Evolutionary conservation across 2,888 invertebrate genomes (phyloP).

Genomic region (Poecilobothrus nobilitatus): DNA sequence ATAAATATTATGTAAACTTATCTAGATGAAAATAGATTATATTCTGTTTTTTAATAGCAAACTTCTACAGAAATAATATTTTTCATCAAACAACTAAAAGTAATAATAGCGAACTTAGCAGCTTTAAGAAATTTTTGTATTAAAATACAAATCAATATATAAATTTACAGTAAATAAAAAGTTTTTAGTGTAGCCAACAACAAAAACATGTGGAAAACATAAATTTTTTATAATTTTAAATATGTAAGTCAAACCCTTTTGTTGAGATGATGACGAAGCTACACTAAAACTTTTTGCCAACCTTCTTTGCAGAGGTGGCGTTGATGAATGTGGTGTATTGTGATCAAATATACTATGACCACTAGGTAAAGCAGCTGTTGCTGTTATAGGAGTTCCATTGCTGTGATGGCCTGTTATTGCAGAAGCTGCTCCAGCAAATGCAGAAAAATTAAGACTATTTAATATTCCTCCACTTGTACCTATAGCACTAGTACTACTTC

Average conservation of each 20-base stretch:
- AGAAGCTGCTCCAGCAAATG: conserved; percentile 33
- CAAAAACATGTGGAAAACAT: neutral
- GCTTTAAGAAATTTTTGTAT: neutral
- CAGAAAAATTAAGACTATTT: conserved; percentile 29
- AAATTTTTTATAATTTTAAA: neutral
- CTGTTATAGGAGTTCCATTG: conserved; percentile 28
- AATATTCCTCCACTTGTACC: conserved; percentile 18
- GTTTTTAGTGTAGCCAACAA: neutral
- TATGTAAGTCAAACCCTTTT: conserved; percentile 40
- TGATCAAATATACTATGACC: conserved; percentile 35
- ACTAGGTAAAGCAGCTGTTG: conserved; percentile 29
- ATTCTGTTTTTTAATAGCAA: too few relatives aligned
- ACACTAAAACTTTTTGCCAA: conserved; percentile 90
- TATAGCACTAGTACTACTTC: conserved; percentile 24
- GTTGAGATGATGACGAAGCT: conserved; percentile 54
- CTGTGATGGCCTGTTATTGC: conserved; percentile 24
- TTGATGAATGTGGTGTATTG: conserved; percentile 57
- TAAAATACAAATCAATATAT: conserved; percentile 9
- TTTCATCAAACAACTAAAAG: neutral
- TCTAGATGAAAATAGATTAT: too few relatives aligned
- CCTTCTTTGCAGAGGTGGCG: conserved; percentile 78
- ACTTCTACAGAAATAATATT: too few relatives aligned
- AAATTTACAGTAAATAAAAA: conserved; percentile 15
- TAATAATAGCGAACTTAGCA: neutral
- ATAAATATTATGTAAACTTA: too few relatives aligned